These are phyloP conservation scores for Ceyx melanurus DNA, from an alignment of 2,113 vertebrate genomes.

Conservation along the genomic window DNA sequence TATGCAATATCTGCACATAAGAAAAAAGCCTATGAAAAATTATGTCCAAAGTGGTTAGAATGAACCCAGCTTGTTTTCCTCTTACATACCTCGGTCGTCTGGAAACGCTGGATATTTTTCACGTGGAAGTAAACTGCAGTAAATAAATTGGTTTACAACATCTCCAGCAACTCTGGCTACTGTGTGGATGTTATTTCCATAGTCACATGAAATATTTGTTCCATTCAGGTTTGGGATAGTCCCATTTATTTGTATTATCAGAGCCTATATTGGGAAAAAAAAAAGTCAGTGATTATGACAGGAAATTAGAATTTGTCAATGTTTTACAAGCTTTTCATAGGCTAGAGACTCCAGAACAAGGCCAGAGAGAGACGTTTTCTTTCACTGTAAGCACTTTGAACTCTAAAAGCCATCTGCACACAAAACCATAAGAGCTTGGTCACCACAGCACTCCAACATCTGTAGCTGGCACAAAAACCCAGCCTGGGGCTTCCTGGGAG, in stretches of 20 bases:
- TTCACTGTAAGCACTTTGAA: background rate
- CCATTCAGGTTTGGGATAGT: constrained; percentile 88
- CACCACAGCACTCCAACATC: background rate
- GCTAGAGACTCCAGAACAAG: background rate
- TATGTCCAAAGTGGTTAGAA: background rate
- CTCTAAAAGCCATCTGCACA: background rate
- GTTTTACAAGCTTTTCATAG: background rate
- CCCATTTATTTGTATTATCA: constrained; percentile 92
- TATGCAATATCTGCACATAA: background rate
- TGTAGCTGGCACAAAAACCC: background rate
- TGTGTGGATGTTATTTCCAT: constrained; percentile 78
- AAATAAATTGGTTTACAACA: constrained; percentile 84
- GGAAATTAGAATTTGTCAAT: background rate
- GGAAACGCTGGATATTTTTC: constrained; percentile 80
- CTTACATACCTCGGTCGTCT: constrained; percentile 78
- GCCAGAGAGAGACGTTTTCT: background rate
- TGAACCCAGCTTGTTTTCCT: background rate
- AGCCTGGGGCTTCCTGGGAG: too few relatives aligned
- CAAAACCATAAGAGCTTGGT: background rate
- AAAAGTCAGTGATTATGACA: background rate
- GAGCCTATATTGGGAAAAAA: constrained; percentile 64
- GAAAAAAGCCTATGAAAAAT: background rate
- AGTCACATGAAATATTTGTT: constrained; percentile 90
- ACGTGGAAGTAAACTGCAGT: constrained; percentile 85
- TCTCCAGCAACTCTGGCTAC: constrained; percentile 83